Evolutionary conservation across 1,140 invertebrate genomes (phyloP).

Genomic region (Leptoteleia sp.): DNA sequence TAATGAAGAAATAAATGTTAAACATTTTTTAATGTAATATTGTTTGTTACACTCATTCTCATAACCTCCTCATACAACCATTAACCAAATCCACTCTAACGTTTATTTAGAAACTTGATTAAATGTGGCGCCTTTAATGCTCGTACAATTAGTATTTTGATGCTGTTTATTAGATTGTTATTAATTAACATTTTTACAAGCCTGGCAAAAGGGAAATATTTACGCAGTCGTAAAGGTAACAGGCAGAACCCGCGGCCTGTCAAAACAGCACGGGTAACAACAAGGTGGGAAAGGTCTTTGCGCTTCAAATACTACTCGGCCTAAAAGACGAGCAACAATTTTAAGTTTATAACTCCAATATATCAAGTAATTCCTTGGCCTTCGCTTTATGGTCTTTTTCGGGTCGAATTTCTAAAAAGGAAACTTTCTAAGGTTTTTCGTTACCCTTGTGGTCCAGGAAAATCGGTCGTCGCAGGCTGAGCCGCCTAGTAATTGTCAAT

Average conservation of each 20-base stretch:
- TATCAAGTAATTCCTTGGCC: slow-evolving; percentile 72
- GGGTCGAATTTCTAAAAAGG: slow-evolving; percentile 31
- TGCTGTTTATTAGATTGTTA: slow-evolving; percentile 1
- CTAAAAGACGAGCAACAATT: too few relatives aligned
- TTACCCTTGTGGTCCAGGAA: neutral
- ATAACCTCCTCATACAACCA: too few relatives aligned
- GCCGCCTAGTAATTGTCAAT: too few relatives aligned
- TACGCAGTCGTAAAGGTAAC: slow-evolving; percentile 73
- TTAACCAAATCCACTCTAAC: neutral
- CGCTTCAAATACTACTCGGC: slow-evolving; percentile 21
- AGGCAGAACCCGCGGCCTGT: slow-evolving; percentile 76
- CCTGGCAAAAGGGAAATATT: slow-evolving; percentile 39
- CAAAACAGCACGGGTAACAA: slow-evolving; percentile 74
- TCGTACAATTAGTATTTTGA: slow-evolving; percentile 4
- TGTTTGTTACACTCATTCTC: too few relatives aligned
- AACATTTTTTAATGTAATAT: slow-evolving; percentile 66
- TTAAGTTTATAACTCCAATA: slow-evolving; percentile 73
- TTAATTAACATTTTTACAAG: slow-evolving; percentile 52
- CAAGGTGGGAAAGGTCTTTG: slow-evolving; percentile 58
- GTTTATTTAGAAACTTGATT: neutral
- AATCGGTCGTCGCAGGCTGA: slow-evolving; percentile 18
- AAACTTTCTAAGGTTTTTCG: slow-evolving; percentile 14
- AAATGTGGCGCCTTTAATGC: too few relatives aligned
- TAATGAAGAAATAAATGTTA: slow-evolving; percentile 75
- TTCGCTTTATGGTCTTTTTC: slow-evolving; percentile 42